Percentiles rank a stretch among this genome's conserved stretches.
Conservation (phyloP, 2,888 invertebrate species). For the Aleiodes leptofemur region DNA sequence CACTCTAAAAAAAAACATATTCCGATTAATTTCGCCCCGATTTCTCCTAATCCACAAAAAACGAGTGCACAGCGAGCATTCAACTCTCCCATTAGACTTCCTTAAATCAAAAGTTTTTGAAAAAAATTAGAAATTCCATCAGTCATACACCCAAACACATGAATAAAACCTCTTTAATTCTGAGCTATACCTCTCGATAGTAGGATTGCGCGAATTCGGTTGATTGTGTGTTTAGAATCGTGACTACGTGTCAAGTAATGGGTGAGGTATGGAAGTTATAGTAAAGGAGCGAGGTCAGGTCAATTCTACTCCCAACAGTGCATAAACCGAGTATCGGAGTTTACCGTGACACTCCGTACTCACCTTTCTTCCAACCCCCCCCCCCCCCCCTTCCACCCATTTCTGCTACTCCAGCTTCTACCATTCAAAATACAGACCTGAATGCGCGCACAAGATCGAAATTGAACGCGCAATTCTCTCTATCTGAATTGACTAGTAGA, state of each 20-base stretch:
- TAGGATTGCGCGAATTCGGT: slow-evolving; percentile 30
- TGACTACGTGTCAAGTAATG: slow-evolving; percentile 38
- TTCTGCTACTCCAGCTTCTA: neutral
- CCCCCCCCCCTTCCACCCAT: neutral
- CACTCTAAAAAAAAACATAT: too few species aligned
- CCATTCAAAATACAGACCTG: slow-evolving; percentile 14
- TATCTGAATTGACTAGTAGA: neutral
- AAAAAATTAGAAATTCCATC: neutral
- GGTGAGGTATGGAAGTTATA: slow-evolving; percentile 32
- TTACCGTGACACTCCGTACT: slow-evolving; percentile 40
- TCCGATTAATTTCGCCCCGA: too few species aligned
- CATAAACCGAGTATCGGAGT: slow-evolving; percentile 32
- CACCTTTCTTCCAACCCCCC: neutral
- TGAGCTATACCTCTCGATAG: neutral
- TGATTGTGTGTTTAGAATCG: slow-evolving; percentile 35
- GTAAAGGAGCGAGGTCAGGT: slow-evolving; percentile 44
- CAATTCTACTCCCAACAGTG: slow-evolving; percentile 39
- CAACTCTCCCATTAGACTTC: too few species aligned
- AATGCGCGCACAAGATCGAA: slow-evolving; percentile 4
- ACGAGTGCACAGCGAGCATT: too few species aligned
- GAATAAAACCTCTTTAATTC: neutral
- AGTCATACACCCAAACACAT: neutral
- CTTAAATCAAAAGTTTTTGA: too few species aligned
- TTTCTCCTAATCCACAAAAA: too few species aligned
- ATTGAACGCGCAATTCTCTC: slow-evolving; percentile 41